A percentile compares a stretch with the other conserved stretches of the same genome.
Evolutionary conservation across 2,113 vertebrate genomes (phyloP).

Genomic region (Ivindomyrus marchei): DNA sequence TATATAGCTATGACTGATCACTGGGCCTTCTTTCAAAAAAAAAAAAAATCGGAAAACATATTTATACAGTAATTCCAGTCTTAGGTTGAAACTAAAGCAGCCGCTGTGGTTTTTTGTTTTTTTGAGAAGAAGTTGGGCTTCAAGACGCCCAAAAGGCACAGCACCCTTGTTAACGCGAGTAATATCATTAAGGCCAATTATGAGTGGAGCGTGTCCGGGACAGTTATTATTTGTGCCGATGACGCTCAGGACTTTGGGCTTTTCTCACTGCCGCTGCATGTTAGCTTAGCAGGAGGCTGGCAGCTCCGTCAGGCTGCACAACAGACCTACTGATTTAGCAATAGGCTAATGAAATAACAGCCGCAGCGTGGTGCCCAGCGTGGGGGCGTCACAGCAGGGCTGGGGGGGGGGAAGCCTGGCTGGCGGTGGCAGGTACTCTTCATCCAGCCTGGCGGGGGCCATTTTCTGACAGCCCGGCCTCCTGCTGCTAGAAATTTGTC

Average conservation of each 20-base stretch:
- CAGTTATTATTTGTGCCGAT: conserved; percentile 33
- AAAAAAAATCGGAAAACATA: neutral
- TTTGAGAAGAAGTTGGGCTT: neutral
- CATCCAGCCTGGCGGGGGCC: conserved; percentile 61
- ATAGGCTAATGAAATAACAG: conserved; percentile 76
- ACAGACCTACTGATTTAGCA: conserved; percentile 59
- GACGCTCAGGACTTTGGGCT: conserved; percentile 37
- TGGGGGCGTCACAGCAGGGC: conserved; percentile 65
- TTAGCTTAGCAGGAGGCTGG: conserved; percentile 34
- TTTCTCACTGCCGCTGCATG: conserved; percentile 34
- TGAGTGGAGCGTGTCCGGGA: neutral
- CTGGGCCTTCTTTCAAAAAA: neutral
- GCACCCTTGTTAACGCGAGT: neutral
- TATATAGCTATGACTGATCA: neutral
- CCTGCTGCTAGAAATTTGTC: conserved; percentile 94
- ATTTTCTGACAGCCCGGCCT: conserved; percentile 48
- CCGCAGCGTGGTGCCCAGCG: conserved; percentile 74
- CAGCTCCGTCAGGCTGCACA: conserved; percentile 42
- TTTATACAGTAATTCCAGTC: neutral
- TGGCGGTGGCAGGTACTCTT: conserved; percentile 79
- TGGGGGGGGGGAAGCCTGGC: conserved; percentile 52
- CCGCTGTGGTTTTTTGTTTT: neutral
- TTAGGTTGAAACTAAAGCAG: neutral
- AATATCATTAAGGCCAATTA: conserved; percentile 8
- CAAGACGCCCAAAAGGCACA: neutral